Base-by-base conservation (phyloP, 2,888 invertebrate genomes). In the Euproctis similis region DNA sequence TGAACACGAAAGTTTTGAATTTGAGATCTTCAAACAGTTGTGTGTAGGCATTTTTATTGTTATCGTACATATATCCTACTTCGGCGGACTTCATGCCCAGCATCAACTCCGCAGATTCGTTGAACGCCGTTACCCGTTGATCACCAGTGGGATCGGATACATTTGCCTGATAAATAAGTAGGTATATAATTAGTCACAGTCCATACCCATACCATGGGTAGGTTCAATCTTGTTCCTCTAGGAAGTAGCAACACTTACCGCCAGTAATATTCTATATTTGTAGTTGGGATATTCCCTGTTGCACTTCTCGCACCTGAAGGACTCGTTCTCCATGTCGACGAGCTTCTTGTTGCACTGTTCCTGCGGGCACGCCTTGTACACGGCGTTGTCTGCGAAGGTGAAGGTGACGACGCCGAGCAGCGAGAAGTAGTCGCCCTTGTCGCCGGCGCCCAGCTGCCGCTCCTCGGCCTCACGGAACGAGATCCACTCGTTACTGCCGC, bases 251-350 rank as follows among this genome's bases (percentile, higher is more conserved):
- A 5, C 17, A 38, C 91, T 89, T 71, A 96, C 95, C 56, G 87
- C 87, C 12, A 94, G 70, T 29, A 98, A 81, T 42, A 97, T 78
- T 22, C 97, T 88, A 77, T 95, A 95, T 59, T 94, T 95, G 70
- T 90, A 98, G 48, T 92, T 92, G 1, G 92, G 90, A 63, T 87
- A 94, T 43, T 95, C 94, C 30, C 89, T 86, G 56, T 91, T 89
- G 68, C 99, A 99, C 72, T 98, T 98, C 69, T 98, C 98, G 72
- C 99, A 99, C 28, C 96, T 87, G 74, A 90, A 98, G 61, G 91
- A 86, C 0, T 95, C 95, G 57, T 95, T 95, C 41, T 92, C 91
- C 57, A 92, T 89, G 68, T 98, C 97, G 5, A 95, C 82, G 0
- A 98, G 86, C 74, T 99, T 99, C 75, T 99, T 99, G 67, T 97